These are phyloP conservation scores for Apodemia zela DNA, from an alignment of 2,888 invertebrate genomes.

Conservation along the genomic window DNA sequence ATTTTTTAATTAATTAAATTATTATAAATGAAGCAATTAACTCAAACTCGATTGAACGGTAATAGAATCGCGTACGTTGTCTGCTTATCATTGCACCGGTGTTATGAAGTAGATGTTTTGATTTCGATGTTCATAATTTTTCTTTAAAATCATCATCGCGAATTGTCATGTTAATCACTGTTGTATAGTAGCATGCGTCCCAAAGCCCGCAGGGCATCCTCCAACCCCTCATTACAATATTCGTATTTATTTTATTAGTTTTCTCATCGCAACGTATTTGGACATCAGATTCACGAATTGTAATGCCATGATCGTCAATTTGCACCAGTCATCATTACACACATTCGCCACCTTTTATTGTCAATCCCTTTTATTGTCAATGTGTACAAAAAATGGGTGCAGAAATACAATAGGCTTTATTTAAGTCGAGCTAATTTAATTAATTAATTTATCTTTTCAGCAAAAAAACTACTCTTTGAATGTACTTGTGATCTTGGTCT, in stretches of 20 bases:
- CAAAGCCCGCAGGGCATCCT: slow-evolving; percentile 79
- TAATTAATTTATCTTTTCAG: slow-evolving; percentile 61
- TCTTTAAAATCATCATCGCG: slow-evolving; percentile 58
- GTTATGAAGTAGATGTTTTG: slow-evolving; percentile 62
- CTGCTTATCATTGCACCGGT: slow-evolving; percentile 75
- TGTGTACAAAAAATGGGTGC: slow-evolving; percentile 40
- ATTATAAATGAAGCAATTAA: background rate
- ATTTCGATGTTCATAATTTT: slow-evolving; percentile 64
- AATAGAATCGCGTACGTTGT: slow-evolving; percentile 52
- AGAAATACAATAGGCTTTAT: slow-evolving; percentile 46
- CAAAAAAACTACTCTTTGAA: slow-evolving; percentile 48
- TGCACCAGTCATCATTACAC: slow-evolving; percentile 60
- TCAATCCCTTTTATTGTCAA: slow-evolving; percentile 37
- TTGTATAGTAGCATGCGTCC: slow-evolving; percentile 75
- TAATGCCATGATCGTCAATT: slow-evolving; percentile 48
- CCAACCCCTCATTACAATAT: slow-evolving; percentile 76
- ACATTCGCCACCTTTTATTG: slow-evolving; percentile 41
- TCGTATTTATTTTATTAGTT: slow-evolving; percentile 67
- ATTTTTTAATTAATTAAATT: too few species aligned
- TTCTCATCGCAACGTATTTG: slow-evolving; percentile 56
- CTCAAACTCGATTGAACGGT: slow-evolving; percentile 61
- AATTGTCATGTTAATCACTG: slow-evolving; percentile 57
- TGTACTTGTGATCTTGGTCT: slow-evolving; percentile 44
- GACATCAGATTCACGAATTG: slow-evolving; percentile 49
- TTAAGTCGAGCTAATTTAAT: slow-evolving; percentile 34